phyloP scores from a whole-genome alignment of 2,797 vertebrate genomes.

The Varecia variegata region DNA sequence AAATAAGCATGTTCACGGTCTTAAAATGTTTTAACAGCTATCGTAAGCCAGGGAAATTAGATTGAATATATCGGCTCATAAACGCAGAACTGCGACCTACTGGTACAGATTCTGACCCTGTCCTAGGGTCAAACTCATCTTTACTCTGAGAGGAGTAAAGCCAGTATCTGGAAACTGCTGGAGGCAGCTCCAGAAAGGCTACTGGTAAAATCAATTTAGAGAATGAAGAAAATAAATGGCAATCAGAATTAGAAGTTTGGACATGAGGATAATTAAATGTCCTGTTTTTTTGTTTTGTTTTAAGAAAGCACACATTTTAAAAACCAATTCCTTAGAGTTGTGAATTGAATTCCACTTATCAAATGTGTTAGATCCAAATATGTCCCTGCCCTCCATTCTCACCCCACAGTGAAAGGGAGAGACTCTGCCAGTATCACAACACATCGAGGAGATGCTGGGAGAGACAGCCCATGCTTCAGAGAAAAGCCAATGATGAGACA shows the following conservation, averaged over 20 bases:
- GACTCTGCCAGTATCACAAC: neutral
- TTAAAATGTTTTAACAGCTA: conserved; percentile 59
- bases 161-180: neutral
- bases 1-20: conserved; percentile 29
- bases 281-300: neutral
- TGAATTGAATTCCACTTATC: neutral
- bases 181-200: neutral
- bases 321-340: neutral
- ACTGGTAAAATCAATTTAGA: neutral
- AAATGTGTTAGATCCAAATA: neutral
- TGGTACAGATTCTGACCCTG: neutral
- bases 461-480: neutral
- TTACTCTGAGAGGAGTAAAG: neutral
- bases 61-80: neutral
- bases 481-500: neutral
- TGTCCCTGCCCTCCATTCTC: neutral
- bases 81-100: neutral
- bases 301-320: neutral
- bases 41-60: conserved; percentile 53
- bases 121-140: neutral
- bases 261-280: neutral
- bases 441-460: rapidly evolving
- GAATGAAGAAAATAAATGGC: neutral
- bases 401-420: neutral
- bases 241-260: neutral